These are phyloP conservation scores for Pseudochirops corinnae DNA, from an alignment of 2,797 vertebrate genomes.

Conservation along the genomic window DNA sequence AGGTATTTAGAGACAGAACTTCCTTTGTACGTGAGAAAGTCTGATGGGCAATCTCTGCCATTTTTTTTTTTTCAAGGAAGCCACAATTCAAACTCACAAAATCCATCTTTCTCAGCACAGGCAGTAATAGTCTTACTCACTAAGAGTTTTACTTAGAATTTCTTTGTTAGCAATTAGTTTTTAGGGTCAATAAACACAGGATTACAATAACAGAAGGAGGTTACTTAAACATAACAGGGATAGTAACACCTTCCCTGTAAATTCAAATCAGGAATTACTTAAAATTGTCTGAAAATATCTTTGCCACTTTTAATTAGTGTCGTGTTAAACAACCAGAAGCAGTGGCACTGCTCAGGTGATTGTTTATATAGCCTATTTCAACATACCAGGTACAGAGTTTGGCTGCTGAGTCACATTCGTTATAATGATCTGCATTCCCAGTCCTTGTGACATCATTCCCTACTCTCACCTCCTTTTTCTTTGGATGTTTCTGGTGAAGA, in stretches of 20 bases:
- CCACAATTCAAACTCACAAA: constrained; percentile 42
- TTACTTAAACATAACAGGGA: constrained; percentile 41
- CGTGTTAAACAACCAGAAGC: background rate
- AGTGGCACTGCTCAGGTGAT: background rate
- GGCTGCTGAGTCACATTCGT: background rate
- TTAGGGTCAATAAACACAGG: constrained; percentile 20
- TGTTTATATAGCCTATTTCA: background rate
- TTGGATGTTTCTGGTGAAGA: background rate
- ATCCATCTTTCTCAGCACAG: constrained; percentile 25
- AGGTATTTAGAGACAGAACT: background rate
- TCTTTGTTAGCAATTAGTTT: constrained; percentile 37
- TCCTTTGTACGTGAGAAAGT: background rate
- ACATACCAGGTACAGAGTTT: constrained; percentile 16
- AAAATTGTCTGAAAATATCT: background rate
- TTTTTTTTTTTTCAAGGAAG: background rate
- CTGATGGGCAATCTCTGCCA: constrained; percentile 3
- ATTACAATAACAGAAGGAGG: background rate
- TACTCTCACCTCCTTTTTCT: background rate
- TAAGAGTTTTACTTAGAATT: background rate
- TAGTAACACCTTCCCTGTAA: background rate
- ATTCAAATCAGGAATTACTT: constrained; percentile 28
- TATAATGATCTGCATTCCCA: background rate
- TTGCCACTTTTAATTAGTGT: background rate
- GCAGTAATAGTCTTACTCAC: constrained; percentile 21
- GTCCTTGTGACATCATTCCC: background rate